phyloP scores from a whole-genome alignment of 2,888 invertebrate genomes.

The Noctua janthe region DNA sequence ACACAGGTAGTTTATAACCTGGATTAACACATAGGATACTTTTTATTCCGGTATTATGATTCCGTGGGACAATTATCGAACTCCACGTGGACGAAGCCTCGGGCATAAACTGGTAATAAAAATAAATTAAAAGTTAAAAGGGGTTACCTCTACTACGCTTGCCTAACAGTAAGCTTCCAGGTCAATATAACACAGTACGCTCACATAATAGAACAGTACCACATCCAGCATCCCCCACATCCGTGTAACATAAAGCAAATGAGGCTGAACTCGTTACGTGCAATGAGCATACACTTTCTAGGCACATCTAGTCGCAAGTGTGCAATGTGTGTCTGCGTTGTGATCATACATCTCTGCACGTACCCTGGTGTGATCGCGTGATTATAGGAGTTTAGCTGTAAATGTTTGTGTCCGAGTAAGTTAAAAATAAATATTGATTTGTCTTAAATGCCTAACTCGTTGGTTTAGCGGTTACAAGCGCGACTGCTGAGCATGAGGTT shows the following conservation, averaged over 20 bases:
- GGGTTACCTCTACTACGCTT: not conserved
- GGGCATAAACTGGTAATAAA: too few species aligned
- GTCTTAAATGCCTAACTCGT: not conserved
- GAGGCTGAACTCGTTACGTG: slow-evolving; percentile 67
- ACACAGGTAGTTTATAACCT: too few species aligned
- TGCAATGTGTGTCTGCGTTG: slow-evolving; percentile 35
- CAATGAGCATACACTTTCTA: slow-evolving; percentile 68
- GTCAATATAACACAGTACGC: not conserved
- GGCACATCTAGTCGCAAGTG: slow-evolving; percentile 50
- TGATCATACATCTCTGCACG: slow-evolving; percentile 48
- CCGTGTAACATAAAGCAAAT: slow-evolving; percentile 54
- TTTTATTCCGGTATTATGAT: too few species aligned
- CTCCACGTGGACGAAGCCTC: too few species aligned
- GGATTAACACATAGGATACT: too few species aligned
- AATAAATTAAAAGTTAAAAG: too few species aligned
- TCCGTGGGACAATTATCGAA: too few species aligned
- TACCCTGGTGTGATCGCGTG: slow-evolving; percentile 22
- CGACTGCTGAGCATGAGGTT: too few species aligned
- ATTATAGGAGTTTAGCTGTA: slow-evolving; percentile 1
- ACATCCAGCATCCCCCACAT: slow-evolving; percentile 44
- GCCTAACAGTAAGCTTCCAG: not conserved
- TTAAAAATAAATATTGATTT: not conserved
- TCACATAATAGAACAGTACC: not conserved
- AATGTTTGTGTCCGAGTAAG: not conserved
- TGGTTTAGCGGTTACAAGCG: not conserved